These are phyloP conservation scores for Leptinotarsa lineolata DNA, from an alignment of 1,140 invertebrate species.

Conservation along the genomic window DNA sequence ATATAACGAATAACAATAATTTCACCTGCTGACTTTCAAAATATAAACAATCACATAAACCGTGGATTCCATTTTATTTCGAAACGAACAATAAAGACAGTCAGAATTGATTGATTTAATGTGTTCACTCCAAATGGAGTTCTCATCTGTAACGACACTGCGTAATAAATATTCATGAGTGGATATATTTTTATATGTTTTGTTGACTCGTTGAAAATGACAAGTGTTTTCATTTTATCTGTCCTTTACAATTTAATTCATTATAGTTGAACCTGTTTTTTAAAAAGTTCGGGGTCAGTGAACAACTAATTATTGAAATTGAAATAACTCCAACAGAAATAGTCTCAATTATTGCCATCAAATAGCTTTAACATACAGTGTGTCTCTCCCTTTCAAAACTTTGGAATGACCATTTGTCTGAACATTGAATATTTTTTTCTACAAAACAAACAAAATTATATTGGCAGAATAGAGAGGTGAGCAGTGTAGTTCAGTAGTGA, in stretches of 20 bases:
- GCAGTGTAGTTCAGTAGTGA: no score
- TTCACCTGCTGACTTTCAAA: no score
- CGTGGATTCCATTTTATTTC: no score
- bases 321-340: neutral
- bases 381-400: no score
- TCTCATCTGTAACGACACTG: slow-evolving; percentile 5
- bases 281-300: neutral
- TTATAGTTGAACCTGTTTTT: neutral
- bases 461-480: no score
- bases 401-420: no score
- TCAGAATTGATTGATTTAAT: no score
- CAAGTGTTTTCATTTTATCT: slow-evolving; percentile 5
- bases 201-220: neutral
- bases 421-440: no score
- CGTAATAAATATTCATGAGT: neutral
- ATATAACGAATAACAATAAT: no score
- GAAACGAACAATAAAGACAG: no score
- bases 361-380: neutral
- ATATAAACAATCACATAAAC: no score
- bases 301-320: neutral
- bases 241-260: neutral
- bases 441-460: no score
- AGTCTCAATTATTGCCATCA: neutral
- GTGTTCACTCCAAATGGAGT: neutral
- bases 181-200: neutral